These are phyloP conservation scores for Synergus umbraculus DNA, from an alignment of 2,888 invertebrate species.

Conservation along the genomic window DNA sequence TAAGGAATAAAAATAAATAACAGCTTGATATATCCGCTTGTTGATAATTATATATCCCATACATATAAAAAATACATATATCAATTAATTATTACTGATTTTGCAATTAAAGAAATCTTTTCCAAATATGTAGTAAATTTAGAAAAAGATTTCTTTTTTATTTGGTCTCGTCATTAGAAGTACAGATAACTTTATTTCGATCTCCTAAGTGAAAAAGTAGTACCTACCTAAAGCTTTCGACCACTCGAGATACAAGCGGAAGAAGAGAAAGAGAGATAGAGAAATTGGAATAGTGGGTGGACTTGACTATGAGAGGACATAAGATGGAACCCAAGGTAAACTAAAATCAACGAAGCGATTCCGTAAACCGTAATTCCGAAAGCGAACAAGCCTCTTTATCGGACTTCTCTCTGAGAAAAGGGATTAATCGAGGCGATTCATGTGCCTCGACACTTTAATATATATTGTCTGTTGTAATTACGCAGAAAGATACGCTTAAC, in stretches of 20 bases:
- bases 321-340: slow-evolving; percentile 42
- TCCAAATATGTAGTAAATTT: no score
- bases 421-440: slow-evolving; percentile 48
- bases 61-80: no score
- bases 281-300: neutral
- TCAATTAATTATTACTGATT: no score
- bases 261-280: neutral
- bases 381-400: slow-evolving; percentile 48
- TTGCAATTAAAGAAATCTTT: no score
- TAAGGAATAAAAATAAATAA: neutral
- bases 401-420: slow-evolving; percentile 44
- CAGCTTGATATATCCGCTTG: neutral
- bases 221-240: no score
- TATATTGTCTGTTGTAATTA: neutral
- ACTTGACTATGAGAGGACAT: neutral
- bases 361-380: slow-evolving; percentile 37
- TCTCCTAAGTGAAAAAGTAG: no score
- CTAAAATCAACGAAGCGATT: slow-evolving; percentile 45
- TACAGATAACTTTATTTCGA: no score
- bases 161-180: no score
- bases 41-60: neutral
- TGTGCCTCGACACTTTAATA: slow-evolving; percentile 25
- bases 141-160: no score
- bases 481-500: neutral
- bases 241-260: no score